These are phyloP conservation scores for Carlito syrichta DNA, from an alignment of 2,113 vertebrate species.

Conservation along the genomic window DNA sequence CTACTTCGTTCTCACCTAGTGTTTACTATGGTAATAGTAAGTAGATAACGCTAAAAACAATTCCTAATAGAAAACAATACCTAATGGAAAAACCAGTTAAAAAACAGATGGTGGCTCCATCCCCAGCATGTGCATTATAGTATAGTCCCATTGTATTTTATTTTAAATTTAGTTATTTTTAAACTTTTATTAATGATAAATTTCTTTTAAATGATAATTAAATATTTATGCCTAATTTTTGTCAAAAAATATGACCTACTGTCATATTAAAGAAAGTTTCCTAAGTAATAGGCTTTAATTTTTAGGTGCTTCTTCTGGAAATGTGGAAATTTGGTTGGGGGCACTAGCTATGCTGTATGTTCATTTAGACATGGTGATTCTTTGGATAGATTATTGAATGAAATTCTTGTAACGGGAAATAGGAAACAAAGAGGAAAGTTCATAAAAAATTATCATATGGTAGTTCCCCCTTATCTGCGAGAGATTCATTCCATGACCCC, in stretches of 20 bases:
- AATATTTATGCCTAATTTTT: background rate
- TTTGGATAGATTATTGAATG: background rate
- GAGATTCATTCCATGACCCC: background rate
- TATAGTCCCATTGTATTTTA: background rate
- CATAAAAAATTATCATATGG: background rate
- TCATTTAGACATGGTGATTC: background rate
- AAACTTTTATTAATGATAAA: background rate
- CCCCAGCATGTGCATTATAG: background rate
- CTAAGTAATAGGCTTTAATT: background rate
- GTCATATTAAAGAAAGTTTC: background rate
- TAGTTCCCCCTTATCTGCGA: background rate
- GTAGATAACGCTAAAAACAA: background rate
- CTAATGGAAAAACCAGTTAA: background rate
- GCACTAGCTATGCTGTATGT: background rate
- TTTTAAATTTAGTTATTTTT: background rate
- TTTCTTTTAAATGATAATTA: background rate
- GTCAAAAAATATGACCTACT: background rate
- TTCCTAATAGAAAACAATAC: background rate
- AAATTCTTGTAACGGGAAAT: background rate
- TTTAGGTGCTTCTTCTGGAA: background rate
- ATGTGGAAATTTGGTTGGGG: background rate
- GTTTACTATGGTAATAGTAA: background rate
- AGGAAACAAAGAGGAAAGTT: background rate
- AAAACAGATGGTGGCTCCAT: background rate
- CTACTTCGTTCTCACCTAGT: background rate